Conservation (phyloP, 1,140 invertebrate genomes). For the Phymorhynchus buccinoides region DNA sequence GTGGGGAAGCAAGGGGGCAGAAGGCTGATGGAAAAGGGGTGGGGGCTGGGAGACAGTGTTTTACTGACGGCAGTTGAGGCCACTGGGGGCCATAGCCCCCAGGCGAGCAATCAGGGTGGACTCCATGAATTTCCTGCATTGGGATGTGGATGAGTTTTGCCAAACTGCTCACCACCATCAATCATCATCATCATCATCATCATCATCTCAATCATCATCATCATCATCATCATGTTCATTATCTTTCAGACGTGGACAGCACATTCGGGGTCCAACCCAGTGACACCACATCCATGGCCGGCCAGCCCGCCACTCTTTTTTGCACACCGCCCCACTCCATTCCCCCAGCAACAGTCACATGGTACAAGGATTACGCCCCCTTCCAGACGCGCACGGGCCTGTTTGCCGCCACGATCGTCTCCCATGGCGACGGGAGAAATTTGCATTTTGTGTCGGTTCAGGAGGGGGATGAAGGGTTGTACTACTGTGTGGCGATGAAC, state of each 20-base stretch:
- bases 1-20: too few relatives aligned
- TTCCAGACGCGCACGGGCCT: conserved; percentile 44
- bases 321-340: conserved; percentile 64
- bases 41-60: too few relatives aligned
- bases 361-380: conserved; percentile 66
- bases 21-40: too few relatives aligned
- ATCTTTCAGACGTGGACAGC: neutral
- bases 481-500: conserved; percentile 67
- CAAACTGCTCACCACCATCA: too few relatives aligned
- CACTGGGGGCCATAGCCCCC: too few relatives aligned
- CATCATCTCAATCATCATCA: neutral
- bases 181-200: neutral
- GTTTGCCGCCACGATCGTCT: conserved; percentile 25
- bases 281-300: conserved; percentile 53
- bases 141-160: too few relatives aligned
- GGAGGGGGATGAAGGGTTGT: conserved; percentile 59
- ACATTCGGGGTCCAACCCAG: conserved; percentile 54
- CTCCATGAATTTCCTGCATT: too few relatives aligned
- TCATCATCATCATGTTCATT: neutral
- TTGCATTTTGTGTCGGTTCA: conserved; percentile 59
- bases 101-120: too few relatives aligned
- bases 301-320: conserved; percentile 47
- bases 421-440: conserved; percentile 50
- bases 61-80: too few relatives aligned
- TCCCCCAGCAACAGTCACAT: conserved; percentile 60